phyloP scores from a whole-genome alignment of 2,113 vertebrate species.

The Chaetura pelagica region DNA sequence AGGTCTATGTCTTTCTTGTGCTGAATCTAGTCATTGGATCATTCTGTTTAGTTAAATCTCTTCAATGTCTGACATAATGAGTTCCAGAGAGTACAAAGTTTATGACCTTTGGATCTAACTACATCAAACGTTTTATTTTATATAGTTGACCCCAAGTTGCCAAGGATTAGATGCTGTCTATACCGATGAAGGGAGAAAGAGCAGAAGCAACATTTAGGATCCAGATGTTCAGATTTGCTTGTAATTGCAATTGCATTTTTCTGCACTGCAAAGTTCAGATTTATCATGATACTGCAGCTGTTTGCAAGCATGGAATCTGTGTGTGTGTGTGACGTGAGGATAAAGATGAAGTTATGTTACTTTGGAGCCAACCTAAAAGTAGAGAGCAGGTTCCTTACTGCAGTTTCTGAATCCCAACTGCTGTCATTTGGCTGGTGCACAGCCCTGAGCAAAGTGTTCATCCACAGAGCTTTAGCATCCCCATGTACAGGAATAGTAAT shows the following conservation, averaged over 20 bases:
- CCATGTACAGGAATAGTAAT: background rate
- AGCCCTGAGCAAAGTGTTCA: background rate
- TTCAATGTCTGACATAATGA: background rate
- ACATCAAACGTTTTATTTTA: background rate
- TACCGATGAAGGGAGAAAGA: conserved; percentile 75
- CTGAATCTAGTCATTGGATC: background rate
- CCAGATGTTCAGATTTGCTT: conserved; percentile 81
- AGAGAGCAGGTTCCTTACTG: background rate
- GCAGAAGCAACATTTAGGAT: conserved; percentile 78
- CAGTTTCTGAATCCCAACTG: background rate
- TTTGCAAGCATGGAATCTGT: conserved; percentile 61
- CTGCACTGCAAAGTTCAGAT: conserved; percentile 67
- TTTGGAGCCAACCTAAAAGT: background rate
- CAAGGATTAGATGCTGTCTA: conserved; percentile 68
- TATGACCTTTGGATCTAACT: background rate
- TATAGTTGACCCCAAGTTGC: conserved; percentile 71
- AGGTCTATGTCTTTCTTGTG: too few relatives aligned
- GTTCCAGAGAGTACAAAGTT: background rate
- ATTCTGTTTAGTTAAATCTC: background rate
- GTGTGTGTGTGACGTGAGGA: background rate
- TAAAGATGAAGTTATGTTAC: background rate
- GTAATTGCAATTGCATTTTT: conserved; percentile 74
- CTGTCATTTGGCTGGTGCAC: background rate
- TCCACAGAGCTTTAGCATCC: accelerated
- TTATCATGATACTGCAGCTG: conserved; percentile 58